Conservation (phyloP, 2,113 vertebrate species). For the Eurypyga helias region DNA sequence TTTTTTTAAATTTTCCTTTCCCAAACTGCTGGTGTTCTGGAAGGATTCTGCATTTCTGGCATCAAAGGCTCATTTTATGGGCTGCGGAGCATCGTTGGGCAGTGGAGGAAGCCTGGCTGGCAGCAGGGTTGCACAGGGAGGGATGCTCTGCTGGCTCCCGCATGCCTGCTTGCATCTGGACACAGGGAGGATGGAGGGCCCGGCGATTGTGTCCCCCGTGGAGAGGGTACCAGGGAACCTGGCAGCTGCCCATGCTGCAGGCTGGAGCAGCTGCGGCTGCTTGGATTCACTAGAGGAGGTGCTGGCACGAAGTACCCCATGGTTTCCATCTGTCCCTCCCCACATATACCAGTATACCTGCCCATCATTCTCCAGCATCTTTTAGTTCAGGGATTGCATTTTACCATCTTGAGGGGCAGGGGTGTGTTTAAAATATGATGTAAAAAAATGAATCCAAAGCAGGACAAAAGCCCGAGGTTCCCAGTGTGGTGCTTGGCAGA, state of each 20-base stretch:
- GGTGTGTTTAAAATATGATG: not conserved
- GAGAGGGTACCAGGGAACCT: not conserved
- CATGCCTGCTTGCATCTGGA: not conserved
- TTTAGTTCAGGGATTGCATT: not conserved
- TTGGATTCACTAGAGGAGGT: not conserved
- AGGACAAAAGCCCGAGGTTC: not conserved
- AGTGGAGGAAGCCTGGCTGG: not conserved
- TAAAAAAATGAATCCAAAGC: not conserved
- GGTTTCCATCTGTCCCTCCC: not conserved
- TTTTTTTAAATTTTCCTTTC: not conserved
- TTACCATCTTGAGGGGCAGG: not conserved
- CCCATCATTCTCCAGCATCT: not conserved
- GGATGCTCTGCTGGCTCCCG: rapidly evolving
- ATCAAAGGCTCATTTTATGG: rapidly evolving
- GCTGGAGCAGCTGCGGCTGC: not conserved
- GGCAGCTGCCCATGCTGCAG: not conserved
- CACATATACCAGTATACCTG: not conserved
- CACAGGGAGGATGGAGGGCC: not conserved
- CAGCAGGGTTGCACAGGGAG: not conserved
- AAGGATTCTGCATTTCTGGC: not conserved
- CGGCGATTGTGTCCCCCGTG: rapidly evolving
- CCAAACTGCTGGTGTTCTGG: not conserved
- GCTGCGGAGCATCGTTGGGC: rapidly evolving
- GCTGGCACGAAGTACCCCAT: not conserved
- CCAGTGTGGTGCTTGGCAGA: not conserved